Evolutionary conservation across 2,113 vertebrate species (phyloP).

Genomic region (Andinoacara biseriatus): DNA sequence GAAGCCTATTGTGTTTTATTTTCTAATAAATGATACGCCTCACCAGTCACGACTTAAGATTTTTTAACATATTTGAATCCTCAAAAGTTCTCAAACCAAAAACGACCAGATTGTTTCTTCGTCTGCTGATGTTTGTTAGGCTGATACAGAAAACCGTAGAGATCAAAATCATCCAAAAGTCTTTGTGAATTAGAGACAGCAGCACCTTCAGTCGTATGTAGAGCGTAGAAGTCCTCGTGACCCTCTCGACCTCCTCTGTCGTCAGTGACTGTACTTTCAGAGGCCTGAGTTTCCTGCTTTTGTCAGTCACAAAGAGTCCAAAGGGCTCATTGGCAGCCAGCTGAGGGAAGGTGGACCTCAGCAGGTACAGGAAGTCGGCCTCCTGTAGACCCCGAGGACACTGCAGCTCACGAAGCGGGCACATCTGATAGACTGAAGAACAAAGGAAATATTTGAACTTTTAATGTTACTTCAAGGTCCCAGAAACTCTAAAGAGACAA

Average conservation of each 20-base stretch:
- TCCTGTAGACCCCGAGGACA: conserved; percentile 8
- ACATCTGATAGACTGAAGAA: conserved; percentile 19
- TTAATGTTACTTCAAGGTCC: neutral
- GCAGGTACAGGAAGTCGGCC: conserved; percentile 18
- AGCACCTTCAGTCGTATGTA: conserved; percentile 36
- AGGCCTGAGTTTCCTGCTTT: neutral
- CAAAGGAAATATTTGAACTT: neutral
- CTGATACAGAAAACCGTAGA: no score
- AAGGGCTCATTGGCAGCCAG: neutral
- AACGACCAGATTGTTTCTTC: neutral
- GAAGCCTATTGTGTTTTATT: neutral
- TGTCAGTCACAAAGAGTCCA: conserved; percentile 12
- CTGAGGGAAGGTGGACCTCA: conserved; percentile 40
- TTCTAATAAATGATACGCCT: neutral
- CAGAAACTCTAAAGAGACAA: neutral
- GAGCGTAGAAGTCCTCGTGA: neutral
- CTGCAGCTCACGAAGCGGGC: neutral
- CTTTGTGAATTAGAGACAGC: neutral
- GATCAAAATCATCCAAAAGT: neutral
- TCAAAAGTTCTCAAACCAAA: neutral
- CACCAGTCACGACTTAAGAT: neutral
- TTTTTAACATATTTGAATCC: neutral
- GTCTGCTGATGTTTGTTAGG: no score
- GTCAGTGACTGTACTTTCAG: neutral
- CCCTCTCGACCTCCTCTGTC: conserved; percentile 12